Evolutionary conservation across 2,888 invertebrate genomes (phyloP), one percentile per base, ranked within the genome.

Genomic region (Agrotis clavis): DNA sequence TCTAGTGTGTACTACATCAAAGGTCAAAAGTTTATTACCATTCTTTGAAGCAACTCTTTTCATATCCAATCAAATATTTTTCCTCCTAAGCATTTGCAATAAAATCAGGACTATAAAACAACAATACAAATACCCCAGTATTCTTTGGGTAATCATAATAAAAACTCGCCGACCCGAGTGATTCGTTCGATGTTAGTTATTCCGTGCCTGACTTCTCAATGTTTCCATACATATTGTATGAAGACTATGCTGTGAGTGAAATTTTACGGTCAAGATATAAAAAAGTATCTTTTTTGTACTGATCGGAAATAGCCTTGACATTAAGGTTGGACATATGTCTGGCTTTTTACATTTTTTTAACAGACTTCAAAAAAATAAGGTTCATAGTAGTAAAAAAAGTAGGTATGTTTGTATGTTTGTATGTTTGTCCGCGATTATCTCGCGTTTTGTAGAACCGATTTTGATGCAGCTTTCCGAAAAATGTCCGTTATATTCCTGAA

Each of bases 81-180:
- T 3, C 11, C 13, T 54, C 18, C 18, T 11, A 47, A 45, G 53
- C 41, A 57, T 48, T 57, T 19, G 50, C 35, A 77, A 71, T 88
- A 85, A 83, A 82, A 84, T 83, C 80, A 81, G 76, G 71, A 69
- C 68, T 81, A 83, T 85, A 87, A 84, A 83, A 83, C 83, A 86
- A 87, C 83, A 87, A 81, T 67, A 62, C 57, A 66, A 65, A 73
- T 72, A 69, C 72, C 82, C 70, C 66, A 68, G 85, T 84, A 81
- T 84, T 83, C 84, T 73, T 80, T 80, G 71, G 71, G 85, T 87
- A 86, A 87, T 86, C 84, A 86, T 87, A 86, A 87, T 88, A 88
- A 81, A 79, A 74, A 71, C 48, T 35, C 71, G 60, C 70, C 63
- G 77, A 71, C 81, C 78, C 67, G 60, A 74, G 71, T 69, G 79